Conservation (phyloP, 2,113 vertebrate genomes). For the Elaphurus davidianus region DNA sequence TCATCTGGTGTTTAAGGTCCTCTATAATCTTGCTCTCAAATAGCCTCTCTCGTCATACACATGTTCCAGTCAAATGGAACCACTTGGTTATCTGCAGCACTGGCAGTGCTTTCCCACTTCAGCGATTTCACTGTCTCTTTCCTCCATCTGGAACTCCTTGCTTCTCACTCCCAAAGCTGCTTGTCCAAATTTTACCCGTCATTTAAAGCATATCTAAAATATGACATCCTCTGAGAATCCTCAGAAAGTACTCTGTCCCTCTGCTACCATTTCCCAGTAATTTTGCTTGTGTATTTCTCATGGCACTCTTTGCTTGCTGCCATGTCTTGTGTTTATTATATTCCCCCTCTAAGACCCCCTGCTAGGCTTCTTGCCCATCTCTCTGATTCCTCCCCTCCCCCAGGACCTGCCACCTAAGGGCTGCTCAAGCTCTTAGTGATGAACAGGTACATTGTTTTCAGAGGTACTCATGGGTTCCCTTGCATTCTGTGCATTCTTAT, state of each 20-base stretch:
- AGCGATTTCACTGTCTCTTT: neutral
- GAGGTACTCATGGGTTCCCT: neutral
- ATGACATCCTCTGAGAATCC: neutral
- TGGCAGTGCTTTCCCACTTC: constrained; percentile 3
- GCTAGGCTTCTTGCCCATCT: neutral
- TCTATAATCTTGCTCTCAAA: constrained; percentile 1
- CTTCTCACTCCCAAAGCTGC: constrained; percentile 6
- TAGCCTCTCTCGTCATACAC: neutral
- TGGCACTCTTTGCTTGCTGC: neutral
- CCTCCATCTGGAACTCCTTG: neutral
- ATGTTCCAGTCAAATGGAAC: constrained; percentile 13
- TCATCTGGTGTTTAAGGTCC: neutral
- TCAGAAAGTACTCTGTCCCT: neutral
- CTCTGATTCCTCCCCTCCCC: neutral
- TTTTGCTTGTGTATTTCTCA: neutral
- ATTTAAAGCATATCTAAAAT: constrained; percentile 28
- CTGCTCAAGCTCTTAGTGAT: neutral
- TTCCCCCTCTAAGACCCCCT: neutral
- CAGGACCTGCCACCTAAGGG: neutral
- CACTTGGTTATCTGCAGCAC: neutral
- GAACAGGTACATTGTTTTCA: neutral
- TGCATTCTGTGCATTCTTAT: neutral
- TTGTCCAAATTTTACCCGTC: constrained; percentile 26
- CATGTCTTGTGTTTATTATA: neutral
- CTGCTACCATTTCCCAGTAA: neutral